A percentile compares a stretch with the other conserved stretches of the same genome.
Evolutionary conservation across 2,888 invertebrate genomes (phyloP).

Genomic region (Nymphalis urticae): DNA sequence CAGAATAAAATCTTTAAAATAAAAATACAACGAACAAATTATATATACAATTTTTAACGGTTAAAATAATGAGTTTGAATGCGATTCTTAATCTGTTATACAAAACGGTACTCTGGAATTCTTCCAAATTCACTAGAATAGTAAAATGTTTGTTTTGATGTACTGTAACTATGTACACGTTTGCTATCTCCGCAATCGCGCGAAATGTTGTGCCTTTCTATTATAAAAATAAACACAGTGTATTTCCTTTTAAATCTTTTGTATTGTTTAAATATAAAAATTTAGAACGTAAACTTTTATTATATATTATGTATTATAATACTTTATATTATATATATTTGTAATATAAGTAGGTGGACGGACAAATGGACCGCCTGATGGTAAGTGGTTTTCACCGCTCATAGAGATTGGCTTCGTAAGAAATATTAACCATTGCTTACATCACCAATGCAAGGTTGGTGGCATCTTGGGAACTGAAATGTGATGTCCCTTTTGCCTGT

Average conservation of each 20-base stretch:
- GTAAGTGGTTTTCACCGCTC: no score
- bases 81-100: constrained; percentile 43
- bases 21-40: neutral
- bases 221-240: constrained; percentile 31
- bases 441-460: no score
- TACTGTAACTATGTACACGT: constrained; percentile 38
- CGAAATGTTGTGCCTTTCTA: constrained; percentile 30
- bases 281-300: neutral
- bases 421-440: no score
- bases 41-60: constrained; percentile 2
- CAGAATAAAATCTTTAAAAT: neutral
- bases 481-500: no score
- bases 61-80: constrained; percentile 46
- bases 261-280: neutral
- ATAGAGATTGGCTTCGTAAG: no score
- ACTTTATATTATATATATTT: no score
- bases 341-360: no score
- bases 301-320: neutral
- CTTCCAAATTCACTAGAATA: constrained; percentile 42
- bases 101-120: constrained; percentile 43
- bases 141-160: constrained; percentile 45
- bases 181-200: constrained; percentile 34
- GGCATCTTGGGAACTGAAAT: no score
- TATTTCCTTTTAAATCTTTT: constrained; percentile 11
- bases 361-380: no score